A percentile compares a stretch with the other conserved stretches of the same genome.
phyloP scores from a whole-genome alignment of 2,113 vertebrate genomes.

The Toxostoma redivivum region DNA sequence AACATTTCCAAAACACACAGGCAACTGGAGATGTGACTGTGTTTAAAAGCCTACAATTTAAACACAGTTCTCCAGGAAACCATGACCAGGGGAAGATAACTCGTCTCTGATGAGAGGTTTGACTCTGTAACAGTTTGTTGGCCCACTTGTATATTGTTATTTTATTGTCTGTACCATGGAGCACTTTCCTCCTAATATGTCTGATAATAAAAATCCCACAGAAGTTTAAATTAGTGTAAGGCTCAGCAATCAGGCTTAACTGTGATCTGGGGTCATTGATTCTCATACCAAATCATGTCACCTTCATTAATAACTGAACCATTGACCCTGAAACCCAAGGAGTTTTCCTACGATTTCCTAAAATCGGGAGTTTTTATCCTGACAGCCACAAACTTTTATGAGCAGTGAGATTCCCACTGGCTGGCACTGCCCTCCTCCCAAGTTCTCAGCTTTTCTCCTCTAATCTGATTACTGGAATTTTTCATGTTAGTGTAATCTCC shows the following conservation, averaged over 20 bases:
- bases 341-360: background rate
- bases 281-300: background rate
- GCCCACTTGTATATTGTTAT: background rate
- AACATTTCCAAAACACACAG: background rate
- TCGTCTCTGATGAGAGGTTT: background rate
- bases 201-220: background rate
- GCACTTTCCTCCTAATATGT: background rate
- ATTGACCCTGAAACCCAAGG: background rate
- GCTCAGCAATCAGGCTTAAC: background rate
- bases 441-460: background rate
- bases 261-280: background rate
- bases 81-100: background rate
- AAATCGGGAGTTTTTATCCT: background rate
- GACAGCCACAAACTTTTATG: background rate
- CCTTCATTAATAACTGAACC: background rate
- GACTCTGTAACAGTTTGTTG: background rate
- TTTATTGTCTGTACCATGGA: background rate
- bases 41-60: background rate
- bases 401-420: background rate
- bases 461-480: background rate
- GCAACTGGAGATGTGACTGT: background rate
- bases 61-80: constrained; percentile 12
- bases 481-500: fast-evolving
- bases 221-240: background rate
- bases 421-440: background rate